These are phyloP conservation scores for Aphelenchoides besseyi DNA, from an alignment of 1,140 invertebrate genomes.

Conservation along the genomic window DNA sequence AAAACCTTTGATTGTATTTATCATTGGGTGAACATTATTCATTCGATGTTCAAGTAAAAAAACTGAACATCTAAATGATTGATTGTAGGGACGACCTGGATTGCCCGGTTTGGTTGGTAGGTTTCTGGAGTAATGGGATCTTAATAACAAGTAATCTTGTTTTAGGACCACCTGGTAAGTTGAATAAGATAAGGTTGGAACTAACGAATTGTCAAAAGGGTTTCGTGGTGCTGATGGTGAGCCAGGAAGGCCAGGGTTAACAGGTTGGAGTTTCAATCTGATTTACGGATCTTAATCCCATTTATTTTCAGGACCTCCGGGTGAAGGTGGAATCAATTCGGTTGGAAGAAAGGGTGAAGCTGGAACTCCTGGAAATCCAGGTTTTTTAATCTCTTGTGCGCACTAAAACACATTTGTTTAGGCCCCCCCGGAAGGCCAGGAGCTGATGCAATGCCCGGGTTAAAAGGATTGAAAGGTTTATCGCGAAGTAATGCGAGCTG, in stretches of 20 bases:
- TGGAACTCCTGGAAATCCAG: constrained; percentile 40
- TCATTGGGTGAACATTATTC: no score
- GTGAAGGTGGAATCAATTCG: constrained; percentile 59
- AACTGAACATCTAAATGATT: not conserved
- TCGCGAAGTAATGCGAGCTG: no score
- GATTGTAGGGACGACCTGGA: constrained; percentile 43
- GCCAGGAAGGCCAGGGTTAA: not conserved
- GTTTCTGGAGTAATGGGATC: constrained; percentile 37
- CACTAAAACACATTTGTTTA: constrained; percentile 5
- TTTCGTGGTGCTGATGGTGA: not conserved
- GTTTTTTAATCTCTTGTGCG: not conserved
- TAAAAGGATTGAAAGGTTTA: constrained; percentile 59
- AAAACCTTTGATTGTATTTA: no score
- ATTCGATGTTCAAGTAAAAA: no score
- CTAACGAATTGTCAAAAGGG: not conserved
- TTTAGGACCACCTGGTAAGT: not conserved
- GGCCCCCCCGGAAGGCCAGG: constrained; percentile 48
- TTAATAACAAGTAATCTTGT: not conserved
- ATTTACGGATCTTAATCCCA: no score
- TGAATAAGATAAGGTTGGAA: not conserved
- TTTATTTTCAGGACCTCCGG: constrained; percentile 52
- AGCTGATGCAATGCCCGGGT: constrained; percentile 35
- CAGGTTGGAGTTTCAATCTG: no score
- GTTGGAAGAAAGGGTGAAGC: constrained; percentile 53
- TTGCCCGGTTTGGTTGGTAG: constrained; percentile 49